phyloP scores from a whole-genome alignment of 2,888 invertebrate genomes.

The Stenurella melanura region DNA sequence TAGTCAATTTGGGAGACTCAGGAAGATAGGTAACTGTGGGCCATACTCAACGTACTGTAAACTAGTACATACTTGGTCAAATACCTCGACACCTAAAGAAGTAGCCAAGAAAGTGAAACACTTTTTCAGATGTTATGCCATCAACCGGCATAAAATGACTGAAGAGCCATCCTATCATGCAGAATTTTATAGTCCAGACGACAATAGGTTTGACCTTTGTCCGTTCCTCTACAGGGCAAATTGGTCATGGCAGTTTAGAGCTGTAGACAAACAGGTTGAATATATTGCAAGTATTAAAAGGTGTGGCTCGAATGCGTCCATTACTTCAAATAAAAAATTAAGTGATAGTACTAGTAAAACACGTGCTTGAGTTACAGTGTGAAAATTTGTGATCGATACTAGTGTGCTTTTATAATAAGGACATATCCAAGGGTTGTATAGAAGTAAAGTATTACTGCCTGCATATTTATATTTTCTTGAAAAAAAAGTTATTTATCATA shows the following conservation, averaged over 20 bases:
- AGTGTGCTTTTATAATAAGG: background rate
- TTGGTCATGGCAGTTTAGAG: conserved; percentile 97
- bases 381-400: too few species aligned
- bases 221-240: conserved; percentile 96
- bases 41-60: conserved; percentile 98
- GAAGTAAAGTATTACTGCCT: background rate
- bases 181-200: conserved; percentile 97
- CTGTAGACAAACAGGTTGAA: conserved; percentile 88
- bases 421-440: background rate
- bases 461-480: background rate
- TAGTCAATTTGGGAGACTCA: conserved; percentile 87
- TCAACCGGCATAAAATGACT: conserved; percentile 99
- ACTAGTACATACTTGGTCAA: conserved; percentile 88
- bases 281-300: conserved; percentile 55
- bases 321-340: conserved; percentile 49
- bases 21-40: conserved; percentile 90
- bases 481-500: background rate
- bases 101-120: conserved; percentile 96
- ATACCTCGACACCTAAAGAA: conserved; percentile 85
- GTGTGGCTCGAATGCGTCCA: conserved; percentile 36
- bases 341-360: conserved; percentile 49
- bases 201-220: conserved; percentile 97
- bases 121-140: conserved; percentile 90
- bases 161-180: conserved; percentile 97
- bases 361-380: conserved; percentile 59